A percentile compares a stretch with the other conserved stretches of the same genome.
These are phyloP conservation scores for Arnoldichthys spilopterus DNA, from an alignment of 2,797 vertebrate species.

Conservation along the genomic window DNA sequence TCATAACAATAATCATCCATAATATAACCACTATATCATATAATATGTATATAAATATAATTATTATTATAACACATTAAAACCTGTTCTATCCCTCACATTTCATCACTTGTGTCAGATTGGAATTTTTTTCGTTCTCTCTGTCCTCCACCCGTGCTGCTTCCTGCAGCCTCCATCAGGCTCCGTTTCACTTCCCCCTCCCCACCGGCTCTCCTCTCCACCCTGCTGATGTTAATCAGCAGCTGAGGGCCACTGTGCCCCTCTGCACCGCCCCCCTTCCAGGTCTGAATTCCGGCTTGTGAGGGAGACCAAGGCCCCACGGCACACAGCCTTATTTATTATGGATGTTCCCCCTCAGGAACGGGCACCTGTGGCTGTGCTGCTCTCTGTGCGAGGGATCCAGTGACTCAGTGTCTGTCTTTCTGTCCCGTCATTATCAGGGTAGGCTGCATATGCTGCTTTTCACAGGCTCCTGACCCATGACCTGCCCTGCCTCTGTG, in stretches of 20 bases:
- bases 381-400: slow-evolving; percentile 16
- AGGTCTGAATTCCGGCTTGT: slow-evolving; percentile 33
- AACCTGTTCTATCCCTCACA: too few relatives aligned
- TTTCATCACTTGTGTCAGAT: too few relatives aligned
- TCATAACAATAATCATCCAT: too few relatives aligned
- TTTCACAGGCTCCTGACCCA: slow-evolving; percentile 34
- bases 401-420: slow-evolving; percentile 24
- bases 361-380: not conserved
- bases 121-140: too few relatives aligned
- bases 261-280: not conserved
- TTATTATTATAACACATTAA: too few relatives aligned
- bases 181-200: slow-evolving; percentile 23
- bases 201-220: slow-evolving; percentile 6
- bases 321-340: slow-evolving; percentile 19
- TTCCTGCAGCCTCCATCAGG: not conserved
- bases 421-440: slow-evolving; percentile 35
- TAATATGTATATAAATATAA: too few relatives aligned
- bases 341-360: slow-evolving; percentile 20
- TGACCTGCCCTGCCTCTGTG: slow-evolving; percentile 15
- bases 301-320: slow-evolving; percentile 34
- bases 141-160: slow-evolving; percentile 1
- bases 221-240: slow-evolving; percentile 52
- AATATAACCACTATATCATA: too few relatives aligned
- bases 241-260: slow-evolving; percentile 32
- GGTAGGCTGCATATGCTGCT: slow-evolving; percentile 51